Evolutionary conservation across 1,140 invertebrate genomes (phyloP), one percentile per base, ranked within the genome.

Genomic region (Drosophila sucinea): DNA sequence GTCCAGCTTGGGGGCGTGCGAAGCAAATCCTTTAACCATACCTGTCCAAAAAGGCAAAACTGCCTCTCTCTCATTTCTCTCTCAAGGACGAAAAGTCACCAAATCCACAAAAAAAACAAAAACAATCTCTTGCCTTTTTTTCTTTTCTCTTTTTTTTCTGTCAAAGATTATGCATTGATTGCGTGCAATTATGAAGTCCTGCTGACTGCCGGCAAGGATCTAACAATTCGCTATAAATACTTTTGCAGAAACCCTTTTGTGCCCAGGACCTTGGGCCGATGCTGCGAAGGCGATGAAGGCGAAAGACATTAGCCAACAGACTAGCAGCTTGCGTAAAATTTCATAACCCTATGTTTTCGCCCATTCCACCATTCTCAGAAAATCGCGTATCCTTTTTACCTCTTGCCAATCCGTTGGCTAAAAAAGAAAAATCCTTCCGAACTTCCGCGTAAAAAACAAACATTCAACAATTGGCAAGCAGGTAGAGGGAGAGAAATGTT

Each of bases 391-490:
- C 79, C 84, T 84, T 87, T 87, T 82, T 84, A 89, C 77, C 85
- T 89, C 84, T 89, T 90, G 84, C 85, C 85, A 84, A 89, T 89
- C 84, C 84, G 84, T 87, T 87, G 80, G 80, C 79, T 72, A 80
- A 62, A 83, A 87, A 89, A 83, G 77, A 68, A 1, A 51, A 51
- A 51, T 51, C 44, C 44, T 51, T 51, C 44, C 44, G 41, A 29
- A 89, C 71, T 87, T 87, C 84, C 70, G 58, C 65, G 70, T 80
- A 89, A 78, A 29, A 51, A 51, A 51, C 44, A 47, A 25, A 47
- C 23, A 27, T 51, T 23, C 3, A 55, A 8, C 32, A 38, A 51
- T 58, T 61, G 23, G 1, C 10, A 17, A 17, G 17, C 68, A 74
- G 63, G 68, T 71, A 66, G 64, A 77, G 38, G 51, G 77, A 63